These are phyloP conservation scores for Aphrophora alni DNA, from an alignment of 2,888 invertebrate genomes.

Conservation along the genomic window DNA sequence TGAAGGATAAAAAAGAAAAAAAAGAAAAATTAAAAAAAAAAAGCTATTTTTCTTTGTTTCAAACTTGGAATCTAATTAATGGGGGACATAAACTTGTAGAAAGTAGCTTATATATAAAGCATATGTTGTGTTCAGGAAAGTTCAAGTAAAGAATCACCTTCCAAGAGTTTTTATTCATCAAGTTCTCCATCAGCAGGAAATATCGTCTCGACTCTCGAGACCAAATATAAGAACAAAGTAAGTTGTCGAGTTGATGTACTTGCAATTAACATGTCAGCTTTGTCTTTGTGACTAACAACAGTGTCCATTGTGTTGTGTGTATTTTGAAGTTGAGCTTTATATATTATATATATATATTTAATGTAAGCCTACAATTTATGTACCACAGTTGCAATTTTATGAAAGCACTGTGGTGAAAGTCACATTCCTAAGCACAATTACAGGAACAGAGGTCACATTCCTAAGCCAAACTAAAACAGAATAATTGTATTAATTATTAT, in stretches of 20 bases:
- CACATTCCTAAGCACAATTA: too few species aligned
- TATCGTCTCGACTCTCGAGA: conserved; percentile 65
- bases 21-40: too few species aligned
- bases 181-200: conserved; percentile 70
- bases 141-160: conserved; percentile 68
- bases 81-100: neutral
- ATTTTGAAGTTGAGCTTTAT: neutral
- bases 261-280: neutral
- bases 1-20: too few species aligned
- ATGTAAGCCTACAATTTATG: too few species aligned
- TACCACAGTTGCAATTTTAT: too few species aligned
- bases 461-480: too few species aligned
- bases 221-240: conserved; percentile 58
- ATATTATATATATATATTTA: neutral
- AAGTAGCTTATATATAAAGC: neutral
- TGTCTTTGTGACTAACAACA: conserved; percentile 7
- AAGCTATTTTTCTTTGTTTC: too few species aligned
- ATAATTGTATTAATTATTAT: too few species aligned
- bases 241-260: conserved; percentile 51
- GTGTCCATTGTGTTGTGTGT: conserved; percentile 1
- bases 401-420: too few species aligned
- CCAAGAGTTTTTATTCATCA: conserved; percentile 68
- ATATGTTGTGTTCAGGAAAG: conserved; percentile 57
- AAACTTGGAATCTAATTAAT: neutral
- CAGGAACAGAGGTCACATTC: too few species aligned